Percentiles rank a stretch among this genome's conserved stretches.
These are phyloP conservation scores for Cervus canadensis DNA, from an alignment of 2,113 vertebrate species.

Conservation along the genomic window DNA sequence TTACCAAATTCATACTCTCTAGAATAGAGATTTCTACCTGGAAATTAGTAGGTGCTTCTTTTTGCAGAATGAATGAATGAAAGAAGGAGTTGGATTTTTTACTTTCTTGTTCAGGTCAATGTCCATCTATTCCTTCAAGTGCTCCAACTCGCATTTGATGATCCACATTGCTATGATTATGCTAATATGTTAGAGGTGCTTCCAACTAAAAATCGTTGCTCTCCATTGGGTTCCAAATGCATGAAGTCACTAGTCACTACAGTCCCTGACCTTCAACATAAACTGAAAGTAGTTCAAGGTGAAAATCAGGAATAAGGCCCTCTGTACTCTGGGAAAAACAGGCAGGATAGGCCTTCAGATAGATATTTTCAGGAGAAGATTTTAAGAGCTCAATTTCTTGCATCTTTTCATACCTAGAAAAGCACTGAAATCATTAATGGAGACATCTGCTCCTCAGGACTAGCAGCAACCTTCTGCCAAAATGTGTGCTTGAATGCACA, in stretches of 20 bases:
- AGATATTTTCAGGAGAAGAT: neutral
- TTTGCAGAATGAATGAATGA: neutral
- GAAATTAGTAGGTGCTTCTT: neutral
- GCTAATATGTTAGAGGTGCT: neutral
- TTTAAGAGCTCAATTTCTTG: neutral
- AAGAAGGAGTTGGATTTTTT: neutral
- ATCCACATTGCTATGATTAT: neutral
- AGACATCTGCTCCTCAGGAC: neutral
- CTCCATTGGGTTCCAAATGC: neutral
- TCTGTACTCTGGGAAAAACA: neutral
- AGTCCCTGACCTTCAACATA: neutral
- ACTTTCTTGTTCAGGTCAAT: neutral
- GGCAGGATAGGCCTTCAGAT: neutral
- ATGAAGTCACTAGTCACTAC: neutral
- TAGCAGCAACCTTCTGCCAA: neutral
- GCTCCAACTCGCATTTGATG: neutral
- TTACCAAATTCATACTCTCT: neutral
- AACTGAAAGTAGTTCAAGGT: neutral
- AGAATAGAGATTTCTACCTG: neutral
- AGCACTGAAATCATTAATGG: neutral
- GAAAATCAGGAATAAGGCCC: neutral
- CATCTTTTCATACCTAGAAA: neutral
- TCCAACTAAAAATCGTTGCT: neutral
- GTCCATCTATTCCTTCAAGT: neutral
- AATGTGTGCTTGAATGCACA: neutral